Evolutionary conservation across 2,113 vertebrate species (phyloP), one percentile per base, ranked within the genome.

Genomic region (Myodes glareolus): DNA sequence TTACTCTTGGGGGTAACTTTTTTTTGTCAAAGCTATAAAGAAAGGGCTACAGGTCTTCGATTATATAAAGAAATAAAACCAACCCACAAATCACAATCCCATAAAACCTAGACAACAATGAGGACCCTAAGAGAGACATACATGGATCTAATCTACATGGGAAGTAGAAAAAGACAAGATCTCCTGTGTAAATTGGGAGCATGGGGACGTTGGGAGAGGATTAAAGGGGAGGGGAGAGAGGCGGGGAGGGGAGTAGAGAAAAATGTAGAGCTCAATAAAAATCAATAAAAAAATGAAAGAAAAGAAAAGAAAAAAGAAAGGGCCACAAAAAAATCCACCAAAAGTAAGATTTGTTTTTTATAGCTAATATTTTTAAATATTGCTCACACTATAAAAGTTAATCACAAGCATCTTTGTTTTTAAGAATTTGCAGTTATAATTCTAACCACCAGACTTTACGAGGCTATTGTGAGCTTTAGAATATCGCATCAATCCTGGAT

Each of bases 301-400:
- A 58, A 58, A 21, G 4, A 17, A 21, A 58, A 58, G n/a, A n/a
- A 58, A 58, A 73, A 87, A 94, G 58, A 84, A 89, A 93, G 0
- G 14, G 5, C 19, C 63, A 67, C 39, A 80, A 75, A 63, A 63
- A 75, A 85, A 65, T 9, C 75, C 21, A 82, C 2, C 33, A 47
- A 67, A 92, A 89, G 27, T 8, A 93, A 95, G 68, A 65, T 45
- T 76, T 91, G 73, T 33, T 76, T 91, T 36, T 93, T 39, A 75
- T 58, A 78, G 4, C 1, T 33, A 78, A 65, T 19, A 31, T 27
- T 55, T 92, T 42, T 47, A 6, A 94, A 84, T 88, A 0, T 86
- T 36, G 47, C 67, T 31, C 14, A 19, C n/a, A 47, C 12, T 88
- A 65, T 52, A 23, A 90, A 19, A 68, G 42, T 87, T 93, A 90